Conservation (phyloP, 2,888 invertebrate species). For the Catotricha subobsoleta region DNA sequence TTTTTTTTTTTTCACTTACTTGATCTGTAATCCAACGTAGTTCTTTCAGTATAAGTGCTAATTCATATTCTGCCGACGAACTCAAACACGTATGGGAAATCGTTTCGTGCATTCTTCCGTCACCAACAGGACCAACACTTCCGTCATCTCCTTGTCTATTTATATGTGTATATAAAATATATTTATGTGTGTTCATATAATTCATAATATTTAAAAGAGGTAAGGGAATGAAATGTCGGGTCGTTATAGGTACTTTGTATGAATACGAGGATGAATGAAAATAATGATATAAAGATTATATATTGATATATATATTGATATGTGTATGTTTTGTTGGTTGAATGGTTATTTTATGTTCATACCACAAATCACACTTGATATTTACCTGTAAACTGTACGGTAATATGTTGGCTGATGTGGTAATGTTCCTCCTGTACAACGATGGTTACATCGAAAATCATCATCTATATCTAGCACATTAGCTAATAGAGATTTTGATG, state of each 20-base stretch:
- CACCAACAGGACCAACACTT: too few relatives aligned
- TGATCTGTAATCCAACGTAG: constrained; percentile 67
- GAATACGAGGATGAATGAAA: too few relatives aligned
- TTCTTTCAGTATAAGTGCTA: constrained; percentile 88
- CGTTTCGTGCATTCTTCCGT: too few relatives aligned
- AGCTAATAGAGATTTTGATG: constrained; percentile 86
- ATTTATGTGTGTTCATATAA: too few relatives aligned
- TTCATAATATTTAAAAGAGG: too few relatives aligned
- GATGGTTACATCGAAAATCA: constrained; percentile 71
- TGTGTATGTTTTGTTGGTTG: too few relatives aligned
- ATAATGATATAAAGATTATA: too few relatives aligned
- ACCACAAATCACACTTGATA: too few relatives aligned
- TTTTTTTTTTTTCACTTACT: not conserved
- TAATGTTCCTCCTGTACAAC: constrained; percentile 34
- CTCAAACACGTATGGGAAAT: constrained; percentile 69
- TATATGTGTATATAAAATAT: too few relatives aligned
- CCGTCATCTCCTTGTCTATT: too few relatives aligned
- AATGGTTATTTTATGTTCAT: too few relatives aligned
- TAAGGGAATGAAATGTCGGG: not conserved
- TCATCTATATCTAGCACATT: constrained; percentile 95
- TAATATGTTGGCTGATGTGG: constrained; percentile 44
- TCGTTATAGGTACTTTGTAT: not conserved
- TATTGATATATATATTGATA: too few relatives aligned
- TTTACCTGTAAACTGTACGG: constrained; percentile 48
- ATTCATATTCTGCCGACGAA: constrained; percentile 75